These are phyloP conservation scores for Erpetoichthys calabaricus DNA, from an alignment of 2,797 vertebrate species.

Conservation along the genomic window DNA sequence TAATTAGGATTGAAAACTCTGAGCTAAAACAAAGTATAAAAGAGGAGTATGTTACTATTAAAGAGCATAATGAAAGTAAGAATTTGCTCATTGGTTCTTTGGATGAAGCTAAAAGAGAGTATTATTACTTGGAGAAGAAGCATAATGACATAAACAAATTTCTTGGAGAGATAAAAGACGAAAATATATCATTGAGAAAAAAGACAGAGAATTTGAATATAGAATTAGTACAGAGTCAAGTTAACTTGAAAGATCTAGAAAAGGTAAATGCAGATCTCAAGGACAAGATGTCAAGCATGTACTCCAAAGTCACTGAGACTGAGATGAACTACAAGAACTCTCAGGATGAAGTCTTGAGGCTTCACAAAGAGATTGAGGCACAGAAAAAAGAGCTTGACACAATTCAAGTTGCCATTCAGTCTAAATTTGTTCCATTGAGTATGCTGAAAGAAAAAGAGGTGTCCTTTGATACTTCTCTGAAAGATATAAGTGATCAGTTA, in stretches of 20 bases:
- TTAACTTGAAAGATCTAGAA: slow-evolving; percentile 56
- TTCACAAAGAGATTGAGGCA: slow-evolving; percentile 69
- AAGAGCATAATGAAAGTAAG: slow-evolving; percentile 56
- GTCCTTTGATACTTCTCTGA: slow-evolving; percentile 42
- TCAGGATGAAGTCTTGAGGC: slow-evolving; percentile 52
- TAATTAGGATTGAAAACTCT: slow-evolving; percentile 47
- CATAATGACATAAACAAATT: slow-evolving; percentile 45
- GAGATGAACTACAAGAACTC: slow-evolving; percentile 31
- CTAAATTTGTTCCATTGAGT: slow-evolving; percentile 64
- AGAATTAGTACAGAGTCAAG: slow-evolving; percentile 43
- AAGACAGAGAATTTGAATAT: slow-evolving; percentile 48
- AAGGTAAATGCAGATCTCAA: slow-evolving; percentile 31
- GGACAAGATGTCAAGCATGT: slow-evolving; percentile 35
- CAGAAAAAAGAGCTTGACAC: slow-evolving; percentile 82
- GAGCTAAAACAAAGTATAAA: slow-evolving; percentile 47
- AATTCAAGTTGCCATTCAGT: slow-evolving; percentile 77
- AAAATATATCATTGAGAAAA: slow-evolving; percentile 52
- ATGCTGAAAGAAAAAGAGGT: slow-evolving; percentile 62
- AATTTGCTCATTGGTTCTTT: slow-evolving; percentile 43
- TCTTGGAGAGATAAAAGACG: slow-evolving; percentile 52
- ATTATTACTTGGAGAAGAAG: slow-evolving; percentile 46
- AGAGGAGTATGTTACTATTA: slow-evolving; percentile 53
- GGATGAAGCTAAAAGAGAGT: slow-evolving; percentile 53
- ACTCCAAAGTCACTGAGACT: slow-evolving; percentile 29
- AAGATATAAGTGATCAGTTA: slow-evolving; percentile 50